Evolutionary conservation across 1,140 invertebrate genomes (phyloP), one percentile per base, ranked within the genome.

Genomic region (Plutomurus gul): DNA sequence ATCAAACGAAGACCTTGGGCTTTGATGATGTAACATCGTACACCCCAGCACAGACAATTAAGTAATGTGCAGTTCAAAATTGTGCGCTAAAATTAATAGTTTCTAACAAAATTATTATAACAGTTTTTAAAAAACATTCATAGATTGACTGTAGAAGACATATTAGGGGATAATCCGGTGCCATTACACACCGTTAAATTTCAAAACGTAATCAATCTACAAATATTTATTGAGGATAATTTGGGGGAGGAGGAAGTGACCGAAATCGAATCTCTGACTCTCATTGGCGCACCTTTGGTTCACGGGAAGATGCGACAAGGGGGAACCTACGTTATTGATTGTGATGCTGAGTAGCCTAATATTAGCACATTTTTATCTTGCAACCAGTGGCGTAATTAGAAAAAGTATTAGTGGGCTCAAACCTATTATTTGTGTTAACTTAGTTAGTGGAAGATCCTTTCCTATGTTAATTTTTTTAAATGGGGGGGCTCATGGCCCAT

Each of bases 121-220:
- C 10, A 20, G 20, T 8, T 56, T 13, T 13, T 11, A 10, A 56
- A 11, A 56, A 13, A 13, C 49, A 56, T 20, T 56, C 1, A 30
- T 85, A 96, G 95, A 71, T 86, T 99, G 43, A 89, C 90, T 25
- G 86, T 90, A 60, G 91, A 93, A 85, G 95, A 99, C 84, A 85
- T 99, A 65, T 94, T 91, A 65, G 88, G 96, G 90, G 25, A 79
- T 40, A 92, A 92, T 84, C 90, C 94, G 16, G 89, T 98, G 37
- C 91, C 92, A 78, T 88, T 99, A 40, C 93, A 93, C 84, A 99
- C 93, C 87, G 98, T 99, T 0, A 99, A 99, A 87, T 99, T 99
- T 88, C 98, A 99, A 88, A 98, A 95, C 89, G 97, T 99, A 43
- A 40, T 94, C 83, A 99, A 97, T 88, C 89, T 99, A 76, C 96